Base-by-base conservation (phyloP, 2,888 invertebrate genomes). In the Bellardia bayeri region DNA sequence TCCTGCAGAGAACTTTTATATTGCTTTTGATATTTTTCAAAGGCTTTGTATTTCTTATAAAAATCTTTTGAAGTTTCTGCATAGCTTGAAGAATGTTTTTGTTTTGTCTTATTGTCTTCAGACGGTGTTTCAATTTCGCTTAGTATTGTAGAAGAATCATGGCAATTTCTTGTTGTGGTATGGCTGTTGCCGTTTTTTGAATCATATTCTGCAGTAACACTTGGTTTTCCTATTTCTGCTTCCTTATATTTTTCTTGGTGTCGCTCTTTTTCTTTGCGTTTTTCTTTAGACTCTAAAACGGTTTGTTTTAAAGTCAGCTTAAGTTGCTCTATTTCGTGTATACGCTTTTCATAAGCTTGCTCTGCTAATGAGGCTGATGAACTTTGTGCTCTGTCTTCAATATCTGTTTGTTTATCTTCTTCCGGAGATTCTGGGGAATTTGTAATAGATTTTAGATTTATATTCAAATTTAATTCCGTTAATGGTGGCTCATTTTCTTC, bases 221-320 rank as follows among this genome's bases (percentile, higher is more conserved):
- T 7, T 64, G 13, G 9, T 23, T 61, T 61, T 14, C 7, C 1
- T 2, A 30, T 40, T 7, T 63, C 30, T 5, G 2, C 64, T 37
- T 64, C 76, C 7, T 3, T 37, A 11, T 13, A 14, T 51, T 13
- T 40, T 56, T 72, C 2, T 1, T 3, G 45, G 2, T 3, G 9
- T 1, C 63, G 30, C 78, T 68, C 54, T 23, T 45, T 78, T 71
- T 81, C 72, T n/a, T 63, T 51, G 7, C 85, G 83, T 37, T 88
- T 85, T 61, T 75, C 82, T 51, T 71, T 82, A 1, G 89, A 85
- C 42, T 82, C 75, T 40, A 82, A 49, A 68, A 89, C 86, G 2
- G 82, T 74, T 72, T 86, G 87, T 49, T 79, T 82, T 56, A 89
- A 61, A 58, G 86, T 85, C 30, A 16, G 30, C 42, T 89, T 89